Percentiles rank a stretch among this genome's conserved stretches.
phyloP scores from a whole-genome alignment of 2,113 vertebrate species.

The Datnioides undecimradiatus region DNA sequence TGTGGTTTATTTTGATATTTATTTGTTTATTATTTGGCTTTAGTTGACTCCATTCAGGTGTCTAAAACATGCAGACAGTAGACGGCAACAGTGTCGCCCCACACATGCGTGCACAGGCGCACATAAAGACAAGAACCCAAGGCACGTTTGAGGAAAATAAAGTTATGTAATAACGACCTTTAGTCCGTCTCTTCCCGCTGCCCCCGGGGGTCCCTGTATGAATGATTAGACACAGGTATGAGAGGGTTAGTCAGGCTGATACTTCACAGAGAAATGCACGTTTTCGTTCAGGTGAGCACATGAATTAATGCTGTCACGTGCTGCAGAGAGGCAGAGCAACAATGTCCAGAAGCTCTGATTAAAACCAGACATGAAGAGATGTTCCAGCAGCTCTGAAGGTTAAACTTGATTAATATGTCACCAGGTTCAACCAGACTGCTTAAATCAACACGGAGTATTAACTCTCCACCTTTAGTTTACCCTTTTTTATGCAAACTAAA shows the following conservation, averaged over 20 bases:
- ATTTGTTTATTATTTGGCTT: background rate
- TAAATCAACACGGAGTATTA: background rate
- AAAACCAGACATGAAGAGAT: background rate
- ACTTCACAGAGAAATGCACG: background rate
- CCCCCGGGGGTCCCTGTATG: slow-evolving; percentile 81
- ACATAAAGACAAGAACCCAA: background rate
- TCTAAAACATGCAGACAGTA: background rate
- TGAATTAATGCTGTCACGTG: background rate
- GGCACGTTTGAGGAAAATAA: slow-evolving; percentile 4
- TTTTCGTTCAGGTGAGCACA: background rate
- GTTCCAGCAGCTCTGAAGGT: background rate
- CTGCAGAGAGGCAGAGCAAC: background rate
- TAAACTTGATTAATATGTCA: background rate
- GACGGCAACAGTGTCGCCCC: background rate
- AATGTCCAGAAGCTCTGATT: background rate
- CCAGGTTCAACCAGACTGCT: background rate
- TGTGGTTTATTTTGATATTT: background rate
- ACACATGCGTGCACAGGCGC: slow-evolving; percentile 13
- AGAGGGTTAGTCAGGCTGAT: background rate
- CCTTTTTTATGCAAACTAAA: background rate
- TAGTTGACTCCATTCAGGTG: background rate
- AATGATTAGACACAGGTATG: slow-evolving; percentile 4
- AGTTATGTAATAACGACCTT: slow-evolving; percentile 75
- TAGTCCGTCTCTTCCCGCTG: slow-evolving; percentile 82
- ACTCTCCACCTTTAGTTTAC: background rate